These are phyloP conservation scores for Podilymbus podiceps DNA, from an alignment of 2,113 vertebrate genomes.

Conservation along the genomic window DNA sequence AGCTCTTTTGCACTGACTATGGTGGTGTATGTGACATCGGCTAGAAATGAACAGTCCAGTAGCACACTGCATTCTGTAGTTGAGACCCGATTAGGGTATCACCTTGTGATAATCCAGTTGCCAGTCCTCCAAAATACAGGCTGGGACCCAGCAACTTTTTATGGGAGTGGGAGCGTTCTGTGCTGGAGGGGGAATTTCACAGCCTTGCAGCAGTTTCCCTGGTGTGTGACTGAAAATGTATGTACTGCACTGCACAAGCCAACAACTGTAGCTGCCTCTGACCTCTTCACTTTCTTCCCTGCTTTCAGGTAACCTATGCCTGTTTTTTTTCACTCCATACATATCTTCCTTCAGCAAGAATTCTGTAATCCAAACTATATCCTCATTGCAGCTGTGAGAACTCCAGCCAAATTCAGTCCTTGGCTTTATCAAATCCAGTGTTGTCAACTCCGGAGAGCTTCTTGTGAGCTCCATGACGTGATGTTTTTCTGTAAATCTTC, in stretches of 20 bases:
- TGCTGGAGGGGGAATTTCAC: neutral
- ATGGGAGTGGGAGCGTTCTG: neutral
- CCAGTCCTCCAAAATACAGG: neutral
- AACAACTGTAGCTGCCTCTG: neutral
- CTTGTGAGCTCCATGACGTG: rapidly evolving
- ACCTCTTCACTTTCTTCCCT: neutral
- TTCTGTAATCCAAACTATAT: neutral
- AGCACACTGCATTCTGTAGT: neutral
- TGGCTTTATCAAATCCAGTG: neutral
- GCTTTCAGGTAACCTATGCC: neutral
- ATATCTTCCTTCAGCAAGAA: neutral
- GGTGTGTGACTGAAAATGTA: neutral
- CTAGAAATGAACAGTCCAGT: neutral
- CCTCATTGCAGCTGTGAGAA: neutral
- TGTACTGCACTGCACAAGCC: neutral
- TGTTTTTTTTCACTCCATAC: neutral
- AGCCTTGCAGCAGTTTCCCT: neutral
- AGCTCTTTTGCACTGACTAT: neutral
- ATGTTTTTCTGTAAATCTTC: neutral
- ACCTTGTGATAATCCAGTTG: neutral
- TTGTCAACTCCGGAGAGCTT: neutral
- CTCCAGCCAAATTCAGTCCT: neutral
- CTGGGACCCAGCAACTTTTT: neutral
- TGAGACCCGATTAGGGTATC: neutral
- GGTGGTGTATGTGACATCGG: neutral